phyloP scores from a whole-genome alignment of 2,797 vertebrate genomes.

The Ammospiza maritima region DNA sequence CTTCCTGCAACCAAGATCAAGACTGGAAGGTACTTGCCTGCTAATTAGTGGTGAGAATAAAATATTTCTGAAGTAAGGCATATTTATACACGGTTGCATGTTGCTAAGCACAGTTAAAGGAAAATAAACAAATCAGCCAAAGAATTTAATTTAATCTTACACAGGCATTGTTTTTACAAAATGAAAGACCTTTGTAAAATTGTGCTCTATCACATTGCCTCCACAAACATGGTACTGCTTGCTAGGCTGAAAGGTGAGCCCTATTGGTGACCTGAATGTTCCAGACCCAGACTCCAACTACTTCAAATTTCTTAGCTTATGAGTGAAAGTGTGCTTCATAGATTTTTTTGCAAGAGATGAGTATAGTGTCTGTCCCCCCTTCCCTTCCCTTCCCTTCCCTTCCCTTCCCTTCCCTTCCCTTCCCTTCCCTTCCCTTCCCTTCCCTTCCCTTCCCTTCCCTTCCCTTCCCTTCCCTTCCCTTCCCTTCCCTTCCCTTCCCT shows the following conservation, averaged over 20 bases:
- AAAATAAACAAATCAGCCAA: neutral
- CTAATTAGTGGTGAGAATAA: neutral
- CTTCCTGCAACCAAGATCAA: neutral
- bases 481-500: too few relatives aligned
- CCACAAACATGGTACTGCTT: accelerated
- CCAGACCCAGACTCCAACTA: neutral
- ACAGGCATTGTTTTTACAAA: neutral
- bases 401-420: accelerated
- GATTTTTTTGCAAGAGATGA: neutral
- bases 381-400: neutral
- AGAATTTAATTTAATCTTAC: neutral
- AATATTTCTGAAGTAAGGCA: neutral
- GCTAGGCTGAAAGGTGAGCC: neutral
- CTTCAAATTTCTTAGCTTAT: neutral
- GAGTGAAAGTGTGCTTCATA: neutral
- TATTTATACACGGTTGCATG: neutral
- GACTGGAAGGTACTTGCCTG: neutral
- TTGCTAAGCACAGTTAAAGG: neutral
- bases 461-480: neutral
- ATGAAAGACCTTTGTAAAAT: neutral
- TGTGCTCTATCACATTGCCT: neutral
- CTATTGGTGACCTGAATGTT: neutral
- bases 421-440: neutral
- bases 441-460: accelerated
- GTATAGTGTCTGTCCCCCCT: accelerated